Evolutionary conservation across 1,140 invertebrate species (phyloP).

Genomic region (Penaeus indicus): DNA sequence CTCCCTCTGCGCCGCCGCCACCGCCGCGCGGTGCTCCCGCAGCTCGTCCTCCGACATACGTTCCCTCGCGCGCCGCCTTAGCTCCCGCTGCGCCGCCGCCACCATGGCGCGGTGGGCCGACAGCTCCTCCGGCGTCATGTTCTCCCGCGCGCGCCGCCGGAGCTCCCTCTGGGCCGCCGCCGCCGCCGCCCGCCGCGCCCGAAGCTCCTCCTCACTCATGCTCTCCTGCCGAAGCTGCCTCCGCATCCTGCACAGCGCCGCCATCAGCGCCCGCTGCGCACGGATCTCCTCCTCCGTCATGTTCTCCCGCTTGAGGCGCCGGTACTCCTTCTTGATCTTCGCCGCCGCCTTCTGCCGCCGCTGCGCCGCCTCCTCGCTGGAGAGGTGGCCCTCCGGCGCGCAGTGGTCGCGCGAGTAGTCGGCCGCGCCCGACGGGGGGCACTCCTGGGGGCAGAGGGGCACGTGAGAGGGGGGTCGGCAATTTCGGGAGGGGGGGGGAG

Average conservation of each 20-base stretch:
- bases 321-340: neutral
- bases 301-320: neutral
- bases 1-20: constrained; percentile 8
- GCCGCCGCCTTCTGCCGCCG: neutral
- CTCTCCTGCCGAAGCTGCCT: constrained; percentile 5
- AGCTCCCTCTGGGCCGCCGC: constrained; percentile 3
- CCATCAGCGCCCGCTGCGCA: neutral
- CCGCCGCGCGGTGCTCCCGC: neutral
- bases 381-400: too few species aligned
- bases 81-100: neutral
- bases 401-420: too few species aligned
- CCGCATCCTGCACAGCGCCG: neutral
- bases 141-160: neutral
- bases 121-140: constrained; percentile 11
- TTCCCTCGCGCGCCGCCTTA: neutral
- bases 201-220: constrained; percentile 11
- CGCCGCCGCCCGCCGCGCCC: neutral
- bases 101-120: neutral
- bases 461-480: too few species aligned
- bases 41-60: constrained; percentile 6
- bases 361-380: neutral
- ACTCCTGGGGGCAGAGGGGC: too few species aligned
- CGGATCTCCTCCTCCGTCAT: constrained; percentile 31
- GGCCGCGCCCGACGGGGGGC: too few species aligned
- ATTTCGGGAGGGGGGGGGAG: too few species aligned